A percentile compares a stretch with the other conserved stretches of the same genome.
These are phyloP conservation scores for Chymomyza fuscimana DNA, from an alignment of 2,888 invertebrate genomes.

Conservation along the genomic window DNA sequence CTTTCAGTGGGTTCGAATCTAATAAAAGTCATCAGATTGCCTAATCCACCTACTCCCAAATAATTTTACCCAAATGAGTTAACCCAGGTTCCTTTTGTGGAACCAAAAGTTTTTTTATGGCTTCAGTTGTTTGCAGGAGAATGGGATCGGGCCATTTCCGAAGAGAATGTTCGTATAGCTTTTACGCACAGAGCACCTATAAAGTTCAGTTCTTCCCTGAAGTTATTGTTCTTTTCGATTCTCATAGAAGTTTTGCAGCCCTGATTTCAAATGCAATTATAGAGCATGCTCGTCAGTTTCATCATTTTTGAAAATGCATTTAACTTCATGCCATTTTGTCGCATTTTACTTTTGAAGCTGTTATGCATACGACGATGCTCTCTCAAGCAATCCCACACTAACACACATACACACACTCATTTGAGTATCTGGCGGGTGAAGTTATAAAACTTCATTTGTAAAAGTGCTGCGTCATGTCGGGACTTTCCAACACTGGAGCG, in stretches of 20 bases:
- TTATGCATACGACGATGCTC: neutral
- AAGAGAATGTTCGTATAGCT: no score
- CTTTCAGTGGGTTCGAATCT: no score
- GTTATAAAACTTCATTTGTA: slow-evolving; percentile 71
- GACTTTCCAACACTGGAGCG: slow-evolving; percentile 22
- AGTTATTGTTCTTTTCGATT: neutral
- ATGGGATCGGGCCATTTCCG: no score
- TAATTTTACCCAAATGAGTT: no score
- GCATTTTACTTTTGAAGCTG: slow-evolving; percentile 44
- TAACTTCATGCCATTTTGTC: slow-evolving; percentile 70
- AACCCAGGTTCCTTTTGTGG: no score
- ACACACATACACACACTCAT: slow-evolving; percentile 1
- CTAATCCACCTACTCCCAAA: no score
- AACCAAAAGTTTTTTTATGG: no score
- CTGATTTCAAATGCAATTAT: neutral
- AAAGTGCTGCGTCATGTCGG: slow-evolving; percentile 65
- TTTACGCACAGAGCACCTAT: no score
- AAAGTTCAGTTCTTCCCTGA: no score
- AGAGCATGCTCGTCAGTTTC: neutral
- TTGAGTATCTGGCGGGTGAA: slow-evolving; percentile 52
- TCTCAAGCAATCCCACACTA: neutral
- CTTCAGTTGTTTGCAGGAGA: no score
- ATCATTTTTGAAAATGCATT: slow-evolving; percentile 69
- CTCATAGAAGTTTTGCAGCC: neutral
- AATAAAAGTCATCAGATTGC: no score